Evolutionary conservation across 2,113 vertebrate genomes (phyloP).

Genomic region (Albula glossodonta): DNA sequence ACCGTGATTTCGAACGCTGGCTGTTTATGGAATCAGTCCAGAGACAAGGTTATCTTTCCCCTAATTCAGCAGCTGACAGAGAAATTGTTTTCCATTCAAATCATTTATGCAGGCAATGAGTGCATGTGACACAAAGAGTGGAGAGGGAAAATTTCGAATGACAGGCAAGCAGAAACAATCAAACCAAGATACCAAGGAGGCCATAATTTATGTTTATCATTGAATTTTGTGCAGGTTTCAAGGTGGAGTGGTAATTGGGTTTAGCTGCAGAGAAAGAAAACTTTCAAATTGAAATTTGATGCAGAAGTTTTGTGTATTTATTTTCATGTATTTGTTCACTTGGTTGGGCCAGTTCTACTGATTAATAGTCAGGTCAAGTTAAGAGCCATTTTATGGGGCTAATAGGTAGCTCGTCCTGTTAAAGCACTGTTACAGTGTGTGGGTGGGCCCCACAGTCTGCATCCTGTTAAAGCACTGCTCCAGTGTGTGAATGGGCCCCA

Average conservation of each 20-base stretch:
- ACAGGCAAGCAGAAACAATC: neutral
- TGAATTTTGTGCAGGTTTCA: neutral
- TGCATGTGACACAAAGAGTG: neutral
- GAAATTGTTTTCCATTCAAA: slow-evolving; percentile 28
- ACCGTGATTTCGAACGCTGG: neutral
- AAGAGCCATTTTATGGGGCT: neutral
- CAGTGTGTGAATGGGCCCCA: no score
- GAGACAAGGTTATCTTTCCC: slow-evolving; percentile 15
- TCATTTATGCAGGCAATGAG: slow-evolving; percentile 1
- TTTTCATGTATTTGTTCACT: neutral
- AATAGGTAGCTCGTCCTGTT: no score
- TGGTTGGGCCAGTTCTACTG: neutral
- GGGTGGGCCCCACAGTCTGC: no score
- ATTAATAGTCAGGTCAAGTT: neutral
- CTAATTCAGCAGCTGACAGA: slow-evolving; percentile 9
- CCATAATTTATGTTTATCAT: neutral
- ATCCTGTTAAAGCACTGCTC: neutral
- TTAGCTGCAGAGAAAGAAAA: neutral
- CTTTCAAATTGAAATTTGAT: neutral
- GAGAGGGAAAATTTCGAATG: neutral
- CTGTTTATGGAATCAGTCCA: neutral
- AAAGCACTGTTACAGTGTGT: no score
- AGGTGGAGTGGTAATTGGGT: neutral
- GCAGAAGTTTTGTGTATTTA: neutral
- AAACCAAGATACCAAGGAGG: neutral